Conservation (phyloP, 1,140 invertebrate genomes). For the Patella vulgata region DNA sequence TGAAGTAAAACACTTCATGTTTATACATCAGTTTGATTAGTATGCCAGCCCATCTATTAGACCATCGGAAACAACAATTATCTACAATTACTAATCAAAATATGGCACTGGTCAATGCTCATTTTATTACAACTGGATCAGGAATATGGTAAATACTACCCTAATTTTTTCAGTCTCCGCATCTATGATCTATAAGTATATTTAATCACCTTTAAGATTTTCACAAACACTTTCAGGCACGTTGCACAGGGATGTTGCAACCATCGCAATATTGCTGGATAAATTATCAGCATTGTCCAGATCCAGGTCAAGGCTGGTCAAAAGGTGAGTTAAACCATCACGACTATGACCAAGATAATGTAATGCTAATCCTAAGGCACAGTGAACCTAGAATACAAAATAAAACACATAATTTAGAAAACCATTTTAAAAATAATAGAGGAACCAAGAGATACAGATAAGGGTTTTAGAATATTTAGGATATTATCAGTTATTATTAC, state of each 20-base stretch:
- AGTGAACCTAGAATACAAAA: slow-evolving; percentile 45
- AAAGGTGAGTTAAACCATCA: slow-evolving; percentile 48
- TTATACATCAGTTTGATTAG: too few species aligned
- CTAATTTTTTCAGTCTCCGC: too few species aligned
- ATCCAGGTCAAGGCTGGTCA: slow-evolving; percentile 57
- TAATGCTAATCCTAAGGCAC: slow-evolving; percentile 46
- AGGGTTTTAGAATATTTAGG: too few species aligned
- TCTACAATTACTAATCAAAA: too few species aligned
- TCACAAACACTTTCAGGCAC: slow-evolving; percentile 38
- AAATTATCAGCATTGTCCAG: slow-evolving; percentile 49
- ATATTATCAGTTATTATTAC: too few species aligned
- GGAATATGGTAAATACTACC: too few species aligned
- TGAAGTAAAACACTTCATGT: too few species aligned
- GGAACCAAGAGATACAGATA: background rate
- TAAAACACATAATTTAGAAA: background rate
- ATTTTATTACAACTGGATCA: too few species aligned
- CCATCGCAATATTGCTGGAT: slow-evolving; percentile 49
- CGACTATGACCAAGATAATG: slow-evolving; percentile 43
- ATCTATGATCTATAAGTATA: too few species aligned
- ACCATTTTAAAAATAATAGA: background rate
- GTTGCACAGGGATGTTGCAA: slow-evolving; percentile 46
- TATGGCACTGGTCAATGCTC: too few species aligned
- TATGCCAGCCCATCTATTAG: too few species aligned
- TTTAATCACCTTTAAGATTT: slow-evolving; percentile 52
- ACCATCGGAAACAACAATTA: too few species aligned